Conservation (phyloP, 2,888 invertebrate species). For the Erebia ligea region DNA sequence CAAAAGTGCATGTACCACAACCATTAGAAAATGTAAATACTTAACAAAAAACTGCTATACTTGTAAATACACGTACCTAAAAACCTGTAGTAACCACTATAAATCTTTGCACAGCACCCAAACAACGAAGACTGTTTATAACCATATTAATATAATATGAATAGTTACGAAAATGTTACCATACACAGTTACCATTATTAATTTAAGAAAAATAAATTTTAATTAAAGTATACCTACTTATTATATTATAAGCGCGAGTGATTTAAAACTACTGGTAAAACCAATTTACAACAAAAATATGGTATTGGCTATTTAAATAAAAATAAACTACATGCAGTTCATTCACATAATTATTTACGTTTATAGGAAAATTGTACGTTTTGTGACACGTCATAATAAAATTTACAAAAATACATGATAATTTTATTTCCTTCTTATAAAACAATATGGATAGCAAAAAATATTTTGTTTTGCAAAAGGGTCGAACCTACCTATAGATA, state of each 20-base stretch:
- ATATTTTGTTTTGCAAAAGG: background rate
- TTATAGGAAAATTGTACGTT: slow-evolving; percentile 71
- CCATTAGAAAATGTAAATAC: slow-evolving; percentile 64
- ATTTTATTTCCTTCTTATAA: slow-evolving; percentile 53
- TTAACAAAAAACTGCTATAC: slow-evolving; percentile 49
- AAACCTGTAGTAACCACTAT: slow-evolving; percentile 39
- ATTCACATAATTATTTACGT: slow-evolving; percentile 52
- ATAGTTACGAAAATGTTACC: slow-evolving; percentile 51
- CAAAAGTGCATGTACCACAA: slow-evolving; percentile 60
- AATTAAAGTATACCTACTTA: slow-evolving; percentile 37
- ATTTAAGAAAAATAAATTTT: slow-evolving; percentile 45
- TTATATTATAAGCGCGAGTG: slow-evolving; percentile 6
- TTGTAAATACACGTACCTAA: slow-evolving; percentile 69
- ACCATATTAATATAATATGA: slow-evolving; percentile 50
- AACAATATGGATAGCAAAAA: background rate
- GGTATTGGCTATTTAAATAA: slow-evolving; percentile 7
- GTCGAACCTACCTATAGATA: no score
- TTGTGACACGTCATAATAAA: slow-evolving; percentile 77
- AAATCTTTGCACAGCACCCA: slow-evolving; percentile 49
- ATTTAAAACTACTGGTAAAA: slow-evolving; percentile 12
- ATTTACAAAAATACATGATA: slow-evolving; percentile 59
- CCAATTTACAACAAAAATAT: slow-evolving; percentile 15
- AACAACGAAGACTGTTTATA: slow-evolving; percentile 68
- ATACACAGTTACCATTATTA: slow-evolving; percentile 60
- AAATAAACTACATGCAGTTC: slow-evolving; percentile 31